A percentile compares a stretch with the other conserved stretches of the same genome.
Conservation (phyloP, 2,888 invertebrate species). For the Drosophila tanythrix region DNA sequence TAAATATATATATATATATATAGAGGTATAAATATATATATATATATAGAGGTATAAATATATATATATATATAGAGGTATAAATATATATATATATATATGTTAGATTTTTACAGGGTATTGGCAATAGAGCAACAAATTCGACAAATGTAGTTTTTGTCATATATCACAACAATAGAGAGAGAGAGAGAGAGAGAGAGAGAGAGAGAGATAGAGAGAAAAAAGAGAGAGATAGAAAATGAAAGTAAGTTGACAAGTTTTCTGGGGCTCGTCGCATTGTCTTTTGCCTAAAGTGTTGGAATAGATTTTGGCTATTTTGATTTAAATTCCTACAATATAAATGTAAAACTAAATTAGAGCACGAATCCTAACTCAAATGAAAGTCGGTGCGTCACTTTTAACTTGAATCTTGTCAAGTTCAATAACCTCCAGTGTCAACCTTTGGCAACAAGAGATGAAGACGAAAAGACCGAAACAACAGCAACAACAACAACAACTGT, state of each 20-base stretch:
- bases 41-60: too few species aligned
- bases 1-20: neutral
- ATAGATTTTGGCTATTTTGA: neutral
- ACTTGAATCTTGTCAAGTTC: neutral
- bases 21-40: neutral
- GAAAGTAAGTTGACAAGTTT: conserved; percentile 20
- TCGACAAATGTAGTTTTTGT: neutral
- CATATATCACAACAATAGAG: neutral
- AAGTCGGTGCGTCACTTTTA: neutral
- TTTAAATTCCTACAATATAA: neutral
- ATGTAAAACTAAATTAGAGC: neutral
- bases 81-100: neutral
- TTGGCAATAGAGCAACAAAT: neutral
- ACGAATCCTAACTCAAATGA: neutral
- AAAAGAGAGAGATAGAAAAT: neutral
- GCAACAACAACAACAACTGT: neutral
- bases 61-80: neutral
- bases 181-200: neutral
- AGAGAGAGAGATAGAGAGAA: neutral
- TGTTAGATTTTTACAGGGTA: conserved; percentile 3
- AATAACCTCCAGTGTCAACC: conserved; percentile 4
- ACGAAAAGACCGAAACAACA: neutral
- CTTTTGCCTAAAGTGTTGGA: neutral
- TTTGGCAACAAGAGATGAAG: neutral
- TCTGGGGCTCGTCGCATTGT: conserved; percentile 12